Percentiles rank a stretch among this genome's conserved stretches.
Evolutionary conservation across 2,113 vertebrate genomes (phyloP).

Genomic region (Corythoichthys intestinalis): DNA sequence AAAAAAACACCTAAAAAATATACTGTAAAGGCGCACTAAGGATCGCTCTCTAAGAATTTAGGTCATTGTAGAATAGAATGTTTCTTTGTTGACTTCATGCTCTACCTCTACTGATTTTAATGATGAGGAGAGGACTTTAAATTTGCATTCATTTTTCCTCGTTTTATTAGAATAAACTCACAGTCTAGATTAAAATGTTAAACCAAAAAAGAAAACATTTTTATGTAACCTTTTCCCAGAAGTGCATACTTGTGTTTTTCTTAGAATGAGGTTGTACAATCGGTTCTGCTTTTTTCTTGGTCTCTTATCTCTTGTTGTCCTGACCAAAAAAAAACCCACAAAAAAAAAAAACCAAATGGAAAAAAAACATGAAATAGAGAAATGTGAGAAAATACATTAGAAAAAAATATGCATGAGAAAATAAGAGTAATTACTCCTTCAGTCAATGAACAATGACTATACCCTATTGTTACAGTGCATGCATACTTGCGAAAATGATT

Average conservation of each 20-base stretch:
- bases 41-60: constrained; percentile 39
- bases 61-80: constrained; percentile 40
- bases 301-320: background rate
- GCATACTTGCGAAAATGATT: background rate
- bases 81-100: constrained; percentile 23
- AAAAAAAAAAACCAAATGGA: too few relatives aligned
- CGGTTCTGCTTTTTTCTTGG: background rate
- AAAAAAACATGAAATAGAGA: background rate
- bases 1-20: background rate
- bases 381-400: background rate
- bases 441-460: background rate
- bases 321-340: background rate
- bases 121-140: constrained; percentile 5
- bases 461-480: background rate
- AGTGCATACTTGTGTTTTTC: background rate
- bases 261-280: background rate
- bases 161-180: background rate
- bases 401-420: background rate
- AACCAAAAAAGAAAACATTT: background rate
- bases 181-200: background rate
- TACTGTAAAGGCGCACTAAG: constrained; percentile 5
- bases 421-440: background rate
- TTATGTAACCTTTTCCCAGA: background rate
- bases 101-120: constrained; percentile 28
- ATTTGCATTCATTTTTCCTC: background rate